Evolutionary conservation across 2,113 vertebrate genomes (phyloP).

Genomic region (Zeus faber): DNA sequence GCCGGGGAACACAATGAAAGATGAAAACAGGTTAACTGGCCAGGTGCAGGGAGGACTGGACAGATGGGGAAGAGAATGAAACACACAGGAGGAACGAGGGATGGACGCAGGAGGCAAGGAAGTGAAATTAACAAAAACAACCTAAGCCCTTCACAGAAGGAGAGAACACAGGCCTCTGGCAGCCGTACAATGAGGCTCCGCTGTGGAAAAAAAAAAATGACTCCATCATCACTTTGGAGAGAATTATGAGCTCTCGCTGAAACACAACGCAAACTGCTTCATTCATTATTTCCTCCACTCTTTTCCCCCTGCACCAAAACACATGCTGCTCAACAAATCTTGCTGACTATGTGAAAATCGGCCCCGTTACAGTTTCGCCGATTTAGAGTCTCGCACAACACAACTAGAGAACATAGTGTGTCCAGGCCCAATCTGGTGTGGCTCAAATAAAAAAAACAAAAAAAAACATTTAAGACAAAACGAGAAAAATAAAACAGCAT

Average conservation of each 20-base stretch:
- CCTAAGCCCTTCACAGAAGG: conserved; percentile 78
- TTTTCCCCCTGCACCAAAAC: too few relatives aligned
- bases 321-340: too few relatives aligned
- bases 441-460: not conserved
- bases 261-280: not conserved
- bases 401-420: too few relatives aligned
- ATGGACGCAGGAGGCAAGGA: not conserved
- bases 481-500: too few relatives aligned
- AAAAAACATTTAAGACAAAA: not conserved
- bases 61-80: not conserved
- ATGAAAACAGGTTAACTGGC: conserved; percentile 23
- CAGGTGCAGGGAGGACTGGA: conserved; percentile 15
- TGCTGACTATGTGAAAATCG: too few relatives aligned
- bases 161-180: conserved; percentile 42
- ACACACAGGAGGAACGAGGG: too few relatives aligned
- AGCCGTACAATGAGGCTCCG: conserved; percentile 39
- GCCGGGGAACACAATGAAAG: conserved; percentile 34
- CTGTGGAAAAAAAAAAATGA: conserved; percentile 34
- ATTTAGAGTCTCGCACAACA: not conserved
- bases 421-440: not conserved
- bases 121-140: conserved; percentile 41
- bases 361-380: not conserved
- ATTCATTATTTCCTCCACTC: too few relatives aligned
- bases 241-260: not conserved
- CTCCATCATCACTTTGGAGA: conserved; percentile 30